Percentiles rank a stretch among this genome's conserved stretches.
phyloP scores from a whole-genome alignment of 2,888 invertebrate genomes.

The Apodemia mormo region DNA sequence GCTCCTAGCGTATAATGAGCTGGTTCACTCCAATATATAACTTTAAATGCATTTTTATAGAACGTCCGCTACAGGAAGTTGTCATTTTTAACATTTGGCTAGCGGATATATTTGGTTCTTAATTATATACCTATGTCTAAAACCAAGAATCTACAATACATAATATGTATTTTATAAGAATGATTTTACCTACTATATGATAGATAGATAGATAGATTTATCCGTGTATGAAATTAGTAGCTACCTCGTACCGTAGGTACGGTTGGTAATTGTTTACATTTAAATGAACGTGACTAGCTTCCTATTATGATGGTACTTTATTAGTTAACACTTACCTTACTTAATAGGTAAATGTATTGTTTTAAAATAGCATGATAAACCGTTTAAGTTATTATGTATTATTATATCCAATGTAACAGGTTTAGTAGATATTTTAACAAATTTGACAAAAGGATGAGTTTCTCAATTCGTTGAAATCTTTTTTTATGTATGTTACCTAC shows the following conservation, averaged over 20 bases:
- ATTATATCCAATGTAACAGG: too few species aligned
- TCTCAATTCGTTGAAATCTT: too few species aligned
- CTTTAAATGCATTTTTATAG: slow-evolving; percentile 6
- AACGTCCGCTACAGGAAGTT: slow-evolving; percentile 12
- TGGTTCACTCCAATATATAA: neutral
- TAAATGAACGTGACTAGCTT: neutral
- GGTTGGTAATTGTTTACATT: neutral
- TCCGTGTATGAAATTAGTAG: neutral
- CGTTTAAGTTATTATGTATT: too few species aligned
- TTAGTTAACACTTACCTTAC: too few species aligned
- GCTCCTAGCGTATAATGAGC: neutral
- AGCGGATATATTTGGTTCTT: neutral
- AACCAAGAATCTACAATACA: neutral
- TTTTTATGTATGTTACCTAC: too few species aligned
- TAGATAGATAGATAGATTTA: too few species aligned
- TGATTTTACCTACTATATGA: too few species aligned
- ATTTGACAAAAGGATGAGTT: too few species aligned
- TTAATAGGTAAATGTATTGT: too few species aligned
- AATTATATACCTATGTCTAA: neutral
- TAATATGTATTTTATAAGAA: neutral
- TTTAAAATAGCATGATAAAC: too few species aligned
- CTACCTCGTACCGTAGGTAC: neutral
- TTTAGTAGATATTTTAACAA: too few species aligned
- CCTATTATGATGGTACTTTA: neutral
- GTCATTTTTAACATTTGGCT: neutral